Percentiles rank a stretch among this genome's conserved stretches.
Evolutionary conservation across 2,113 vertebrate genomes (phyloP).

Genomic region (Panthera tigris): DNA sequence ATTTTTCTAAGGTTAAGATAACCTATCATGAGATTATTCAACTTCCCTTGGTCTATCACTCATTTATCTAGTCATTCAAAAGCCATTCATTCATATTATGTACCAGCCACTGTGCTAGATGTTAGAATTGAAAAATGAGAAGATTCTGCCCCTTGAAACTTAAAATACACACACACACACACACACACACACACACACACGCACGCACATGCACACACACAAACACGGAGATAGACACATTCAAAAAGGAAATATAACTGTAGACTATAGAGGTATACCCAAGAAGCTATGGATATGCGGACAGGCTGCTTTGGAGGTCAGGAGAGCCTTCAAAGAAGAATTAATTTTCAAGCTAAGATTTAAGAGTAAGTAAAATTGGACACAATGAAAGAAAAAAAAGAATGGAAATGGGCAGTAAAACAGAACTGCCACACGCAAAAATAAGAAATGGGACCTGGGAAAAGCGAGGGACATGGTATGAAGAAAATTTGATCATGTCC

Average conservation of each 20-base stretch:
- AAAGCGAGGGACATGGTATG: not conserved
- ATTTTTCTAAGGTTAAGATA: constrained; percentile 17
- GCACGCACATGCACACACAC: not conserved
- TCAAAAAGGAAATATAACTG: not conserved
- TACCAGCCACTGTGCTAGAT: not conserved
- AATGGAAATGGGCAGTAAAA: not conserved
- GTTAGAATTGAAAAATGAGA: not conserved
- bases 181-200: not conserved
- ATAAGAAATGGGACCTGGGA: not conserved
- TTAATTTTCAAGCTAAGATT: not conserved
- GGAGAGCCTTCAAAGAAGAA: not conserved
- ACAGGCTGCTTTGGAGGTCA: not conserved
- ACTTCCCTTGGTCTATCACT: not conserved
- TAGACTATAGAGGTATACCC: not conserved
- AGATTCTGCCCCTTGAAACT: not conserved
- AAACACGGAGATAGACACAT: not conserved
- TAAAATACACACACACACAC: not conserved
- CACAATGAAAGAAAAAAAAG: not conserved
- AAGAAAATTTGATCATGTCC: not conserved
- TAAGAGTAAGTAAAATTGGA: not conserved
- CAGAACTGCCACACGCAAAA: not conserved
- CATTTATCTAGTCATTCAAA: not conserved
- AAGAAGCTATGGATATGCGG: not conserved
- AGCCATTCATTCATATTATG: not conserved
- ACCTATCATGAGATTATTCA: not conserved